phyloP scores from a whole-genome alignment of 2,797 vertebrate genomes.

The Pipistrellus kuhlii region DNA sequence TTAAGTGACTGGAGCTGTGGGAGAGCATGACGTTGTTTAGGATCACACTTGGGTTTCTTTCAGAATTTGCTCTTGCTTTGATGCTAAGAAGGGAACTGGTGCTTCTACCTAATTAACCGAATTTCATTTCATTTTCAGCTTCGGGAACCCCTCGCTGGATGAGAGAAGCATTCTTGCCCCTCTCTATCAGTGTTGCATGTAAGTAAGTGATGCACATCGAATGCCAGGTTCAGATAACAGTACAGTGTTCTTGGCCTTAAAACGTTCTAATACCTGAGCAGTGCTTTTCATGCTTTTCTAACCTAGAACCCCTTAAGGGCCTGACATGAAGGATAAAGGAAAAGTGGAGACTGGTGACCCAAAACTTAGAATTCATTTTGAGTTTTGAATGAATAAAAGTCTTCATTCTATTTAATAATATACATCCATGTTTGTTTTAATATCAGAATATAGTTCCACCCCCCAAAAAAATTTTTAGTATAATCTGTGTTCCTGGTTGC shows the following conservation, averaged over 20 bases:
- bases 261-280: neutral
- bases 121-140: constrained; percentile 90
- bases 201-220: constrained; percentile 91
- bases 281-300: neutral
- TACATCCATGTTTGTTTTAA: neutral
- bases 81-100: constrained; percentile 51
- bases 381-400: constrained; percentile 5
- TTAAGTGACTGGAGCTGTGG: constrained; percentile 69
- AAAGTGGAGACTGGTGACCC: neutral
- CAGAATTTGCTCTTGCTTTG: constrained; percentile 63
- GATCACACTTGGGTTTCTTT: constrained; percentile 69
- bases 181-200: constrained; percentile 99
- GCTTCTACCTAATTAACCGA: constrained; percentile 63
- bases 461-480: neutral
- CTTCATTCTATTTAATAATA: neutral
- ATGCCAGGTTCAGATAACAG: neutral
- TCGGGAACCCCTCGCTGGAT: constrained; percentile 96
- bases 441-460: neutral
- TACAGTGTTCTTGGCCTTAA: neutral
- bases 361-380: constrained; percentile 8
- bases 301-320: neutral
- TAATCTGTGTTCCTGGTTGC: neutral
- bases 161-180: constrained; percentile 99
- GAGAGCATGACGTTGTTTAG: constrained; percentile 78
- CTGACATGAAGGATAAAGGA: neutral